Conservation (phyloP, 2,113 vertebrate species). For the Acanthochromis polyacanthus region DNA sequence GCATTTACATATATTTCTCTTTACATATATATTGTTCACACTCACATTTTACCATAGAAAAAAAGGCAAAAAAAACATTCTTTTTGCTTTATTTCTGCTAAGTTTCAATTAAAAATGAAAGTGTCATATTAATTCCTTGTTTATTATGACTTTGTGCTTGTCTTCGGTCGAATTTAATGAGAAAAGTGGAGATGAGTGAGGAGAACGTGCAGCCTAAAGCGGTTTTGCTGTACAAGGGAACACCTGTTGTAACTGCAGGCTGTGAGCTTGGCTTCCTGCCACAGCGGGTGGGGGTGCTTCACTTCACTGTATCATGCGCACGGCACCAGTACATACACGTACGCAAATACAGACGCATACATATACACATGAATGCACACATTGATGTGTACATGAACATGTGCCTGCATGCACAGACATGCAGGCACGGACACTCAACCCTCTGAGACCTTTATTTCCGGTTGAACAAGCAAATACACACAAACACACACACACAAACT, state of each 20-base stretch:
- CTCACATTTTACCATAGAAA: too few relatives aligned
- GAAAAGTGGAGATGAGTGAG: constrained; percentile 4
- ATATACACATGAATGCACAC: constrained; percentile 17
- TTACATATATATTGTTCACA: too few relatives aligned
- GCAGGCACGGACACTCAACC: not conserved
- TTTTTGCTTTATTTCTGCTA: too few relatives aligned
- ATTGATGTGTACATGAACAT: constrained; percentile 21
- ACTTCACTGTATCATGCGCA: constrained; percentile 40
- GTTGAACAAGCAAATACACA: not conserved
- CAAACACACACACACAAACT: not conserved
- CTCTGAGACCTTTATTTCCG: constrained; percentile 10
- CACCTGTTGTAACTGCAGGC: constrained; percentile 78
- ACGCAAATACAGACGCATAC: not conserved
- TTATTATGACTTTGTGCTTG: not conserved
- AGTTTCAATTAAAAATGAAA: too few relatives aligned
- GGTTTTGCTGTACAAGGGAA: constrained; percentile 62
- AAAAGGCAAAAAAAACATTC: too few relatives aligned
- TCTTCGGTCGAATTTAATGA: not conserved
- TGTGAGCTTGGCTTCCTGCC: constrained; percentile 78
- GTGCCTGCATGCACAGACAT: not conserved
- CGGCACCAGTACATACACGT: constrained; percentile 2
- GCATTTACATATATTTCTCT: not conserved
- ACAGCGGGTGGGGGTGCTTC: constrained; percentile 38
- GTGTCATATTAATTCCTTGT: not conserved
- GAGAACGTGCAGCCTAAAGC: constrained; percentile 2